Evolutionary conservation across 2,888 invertebrate genomes (phyloP), one percentile per base, ranked within the genome.

Genomic region (Mylabris sibirica): DNA sequence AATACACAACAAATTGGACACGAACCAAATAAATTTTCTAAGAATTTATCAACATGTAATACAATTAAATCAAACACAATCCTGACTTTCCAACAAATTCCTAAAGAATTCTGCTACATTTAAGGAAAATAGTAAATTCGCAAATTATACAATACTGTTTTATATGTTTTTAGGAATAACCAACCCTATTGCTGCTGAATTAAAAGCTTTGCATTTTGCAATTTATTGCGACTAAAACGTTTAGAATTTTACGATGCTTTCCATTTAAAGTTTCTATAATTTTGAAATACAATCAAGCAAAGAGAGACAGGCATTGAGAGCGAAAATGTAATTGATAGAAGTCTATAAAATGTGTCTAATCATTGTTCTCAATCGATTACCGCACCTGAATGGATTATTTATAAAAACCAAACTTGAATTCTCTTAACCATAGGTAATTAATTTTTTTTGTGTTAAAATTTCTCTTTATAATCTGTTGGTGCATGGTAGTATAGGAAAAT

Each of bases 351-450:
- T n/a, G 30, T 41, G 41, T 41, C 41, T n/a, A 41, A 41, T 41
- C 41, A 41, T 41, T 41, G 41, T 41, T 41, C 41, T 41, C 41
- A 41, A 41, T 41, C 41, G 41, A 41, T 41, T 41, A n/a, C 41
- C 41, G 14, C 41, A 41, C 41, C n/a, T 41, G 41, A 41, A 41
- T 41, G 12, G 41, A n/a, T 41, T 14, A 41, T 4, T 12, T n/a
- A 41, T 14, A 41, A 41, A n/a, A 41, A 41, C 41, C n/a, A 41
- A 41, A 41, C 12, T 41, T 14, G 41, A 41, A 41, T 41, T 41
- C 41, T 14, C 14, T n/a, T n/a, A 41, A 41, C n/a, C 14, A 41
- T 14, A 41, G 14, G 12, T 41, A 41, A 41, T 41, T n/a, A n/a
- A n/a, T n/a, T n/a, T 41, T 41, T 41, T 41, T 41, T 41, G 4